A percentile compares a stretch with the other conserved stretches of the same genome.
These are phyloP conservation scores for Scaptomyza montana DNA, from an alignment of 1,140 invertebrate genomes.

Conservation along the genomic window DNA sequence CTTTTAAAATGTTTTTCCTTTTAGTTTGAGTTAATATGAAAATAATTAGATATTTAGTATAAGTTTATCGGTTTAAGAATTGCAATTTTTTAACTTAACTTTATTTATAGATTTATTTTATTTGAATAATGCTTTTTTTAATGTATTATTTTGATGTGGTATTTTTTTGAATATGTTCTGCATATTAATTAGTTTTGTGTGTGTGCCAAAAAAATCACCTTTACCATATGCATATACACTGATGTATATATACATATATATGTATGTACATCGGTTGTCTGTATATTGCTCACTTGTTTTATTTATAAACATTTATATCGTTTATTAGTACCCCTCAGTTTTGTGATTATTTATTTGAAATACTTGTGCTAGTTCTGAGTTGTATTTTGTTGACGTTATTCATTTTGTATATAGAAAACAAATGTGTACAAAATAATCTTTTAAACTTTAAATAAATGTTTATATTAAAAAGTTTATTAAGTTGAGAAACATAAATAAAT, in stretches of 20 bases:
- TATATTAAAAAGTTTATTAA: no score
- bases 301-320: conserved; percentile 49
- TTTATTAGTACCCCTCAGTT: conserved; percentile 30
- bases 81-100: no score
- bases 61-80: no score
- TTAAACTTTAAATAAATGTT: background rate
- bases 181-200: background rate
- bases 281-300: conserved; percentile 35
- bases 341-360: conserved; percentile 40
- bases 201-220: background rate
- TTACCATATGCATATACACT: background rate
- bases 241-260: background rate
- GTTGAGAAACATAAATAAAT: no score
- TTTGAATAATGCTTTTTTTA: background rate
- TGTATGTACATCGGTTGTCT: background rate
- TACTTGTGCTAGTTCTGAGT: conserved; percentile 24
- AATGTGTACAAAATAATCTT: no score
- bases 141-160: background rate
- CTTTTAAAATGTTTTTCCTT: background rate
- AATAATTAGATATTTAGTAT: no score
- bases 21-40: no score
- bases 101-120: background rate
- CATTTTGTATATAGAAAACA: no score
- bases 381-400: conserved; percentile 25
- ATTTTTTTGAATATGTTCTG: no score